Conservation (phyloP, 2,797 vertebrate genomes). For the Botia almorhae region DNA sequence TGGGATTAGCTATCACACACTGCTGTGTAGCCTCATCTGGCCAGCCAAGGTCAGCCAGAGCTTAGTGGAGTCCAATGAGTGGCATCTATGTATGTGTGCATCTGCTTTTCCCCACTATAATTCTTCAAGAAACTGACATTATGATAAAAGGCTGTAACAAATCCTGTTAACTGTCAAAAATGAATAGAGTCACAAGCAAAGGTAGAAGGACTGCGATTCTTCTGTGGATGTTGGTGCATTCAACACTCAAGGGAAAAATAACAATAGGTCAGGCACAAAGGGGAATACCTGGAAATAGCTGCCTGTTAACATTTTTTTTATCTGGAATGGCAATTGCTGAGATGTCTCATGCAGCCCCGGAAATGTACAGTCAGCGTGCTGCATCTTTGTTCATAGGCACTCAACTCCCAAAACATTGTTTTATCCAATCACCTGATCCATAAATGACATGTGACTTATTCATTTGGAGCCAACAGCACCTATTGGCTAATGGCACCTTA, state of each 20-base stretch:
- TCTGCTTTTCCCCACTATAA: conserved; percentile 23
- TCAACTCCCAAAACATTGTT: neutral
- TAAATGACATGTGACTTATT: neutral
- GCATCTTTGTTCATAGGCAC: neutral
- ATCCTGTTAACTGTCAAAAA: conserved; percentile 30
- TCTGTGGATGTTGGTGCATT: conserved; percentile 25
- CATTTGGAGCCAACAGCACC: neutral
- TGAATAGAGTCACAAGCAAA: neutral
- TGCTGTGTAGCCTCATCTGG: conserved; percentile 8
- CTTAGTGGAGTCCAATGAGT: neutral
- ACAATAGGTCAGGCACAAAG: conserved; percentile 3
- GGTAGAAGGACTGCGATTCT: conserved; percentile 9
- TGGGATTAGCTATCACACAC: conserved; percentile 27
- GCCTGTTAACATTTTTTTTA: neutral
- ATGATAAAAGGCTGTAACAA: conserved; percentile 40
- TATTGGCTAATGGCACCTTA: too few relatives aligned
- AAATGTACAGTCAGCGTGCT: neutral
- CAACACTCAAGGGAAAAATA: conserved; percentile 10
- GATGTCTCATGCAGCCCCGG: too few relatives aligned
- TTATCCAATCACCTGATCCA: neutral
- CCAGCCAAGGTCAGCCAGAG: conserved; percentile 29
- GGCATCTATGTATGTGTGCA: neutral
- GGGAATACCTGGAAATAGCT: conserved; percentile 1
- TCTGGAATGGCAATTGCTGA: neutral
- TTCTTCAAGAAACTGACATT: conserved; percentile 23